Conservation (phyloP, 37 sponge, comb jelly and placozoan genomes). For the Agelas oroides region DNA sequence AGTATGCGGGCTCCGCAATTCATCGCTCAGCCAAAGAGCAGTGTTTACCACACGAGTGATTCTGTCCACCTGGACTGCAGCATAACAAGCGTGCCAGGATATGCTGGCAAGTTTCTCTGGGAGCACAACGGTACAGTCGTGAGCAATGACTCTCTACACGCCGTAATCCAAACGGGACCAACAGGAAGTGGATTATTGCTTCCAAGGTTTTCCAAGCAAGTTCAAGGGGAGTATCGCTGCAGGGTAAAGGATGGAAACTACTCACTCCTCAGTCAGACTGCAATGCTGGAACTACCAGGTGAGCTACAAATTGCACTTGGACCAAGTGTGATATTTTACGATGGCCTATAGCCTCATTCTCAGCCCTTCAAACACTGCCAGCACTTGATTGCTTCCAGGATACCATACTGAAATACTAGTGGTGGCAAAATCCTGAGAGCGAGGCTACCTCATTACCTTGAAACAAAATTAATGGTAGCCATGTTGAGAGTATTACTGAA, state of each 20-base stretch:
- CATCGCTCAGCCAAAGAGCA: not conserved
- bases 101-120: not conserved
- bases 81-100: not conserved
- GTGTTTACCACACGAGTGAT: not conserved
- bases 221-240: constrained; percentile 1
- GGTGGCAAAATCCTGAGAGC: no score
- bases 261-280: not conserved
- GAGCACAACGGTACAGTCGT: not conserved
- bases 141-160: not conserved
- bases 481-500: no score
- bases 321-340: no score
- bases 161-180: not conserved
- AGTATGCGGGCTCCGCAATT: not conserved
- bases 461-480: no score
- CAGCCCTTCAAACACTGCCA: no score
- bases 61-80: not conserved
- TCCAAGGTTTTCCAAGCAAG: not conserved
- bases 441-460: no score
- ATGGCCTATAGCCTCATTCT: no score
- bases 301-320: not conserved
- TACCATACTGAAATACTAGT: no score
- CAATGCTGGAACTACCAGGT: not conserved
- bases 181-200: not conserved
- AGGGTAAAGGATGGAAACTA: not conserved
- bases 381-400: no score